phyloP scores from a whole-genome alignment of 1,140 invertebrate species.

The Aphaenogaster rudis region DNA sequence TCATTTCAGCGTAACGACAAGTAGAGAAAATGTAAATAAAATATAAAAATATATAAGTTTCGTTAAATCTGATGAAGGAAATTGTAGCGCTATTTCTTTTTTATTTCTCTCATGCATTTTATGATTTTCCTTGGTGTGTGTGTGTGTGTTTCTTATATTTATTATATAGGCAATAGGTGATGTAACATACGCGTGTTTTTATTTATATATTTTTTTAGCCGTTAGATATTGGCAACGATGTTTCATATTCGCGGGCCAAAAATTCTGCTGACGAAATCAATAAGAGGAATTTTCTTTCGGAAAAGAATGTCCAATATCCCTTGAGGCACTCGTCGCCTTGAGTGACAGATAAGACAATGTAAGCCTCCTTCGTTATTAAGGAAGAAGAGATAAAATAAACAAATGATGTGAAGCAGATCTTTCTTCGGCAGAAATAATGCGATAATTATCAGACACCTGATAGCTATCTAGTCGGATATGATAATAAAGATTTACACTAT shows the following conservation, averaged over 20 bases:
- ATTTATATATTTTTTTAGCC: neutral
- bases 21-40: constrained; percentile 24
- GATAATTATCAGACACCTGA: neutral
- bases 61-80: neutral
- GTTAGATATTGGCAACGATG: neutral
- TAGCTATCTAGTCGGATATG: no score
- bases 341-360: constrained; percentile 8
- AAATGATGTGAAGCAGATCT: neutral
- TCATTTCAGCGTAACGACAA: neutral
- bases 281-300: neutral
- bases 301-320: constrained; percentile 25
- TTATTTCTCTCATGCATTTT: neutral
- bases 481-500: neutral
- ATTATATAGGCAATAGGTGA: neutral
- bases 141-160: neutral
- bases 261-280: neutral
- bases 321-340: neutral
- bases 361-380: neutral
- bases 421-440: neutral
- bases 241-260: neutral
- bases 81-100: neutral
- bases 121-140: neutral
- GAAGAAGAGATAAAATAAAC: neutral
- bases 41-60: neutral
- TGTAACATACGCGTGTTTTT: neutral